Base-by-base conservation (phyloP, 2,797 vertebrate species). In the Siniperca undulata region DNA sequence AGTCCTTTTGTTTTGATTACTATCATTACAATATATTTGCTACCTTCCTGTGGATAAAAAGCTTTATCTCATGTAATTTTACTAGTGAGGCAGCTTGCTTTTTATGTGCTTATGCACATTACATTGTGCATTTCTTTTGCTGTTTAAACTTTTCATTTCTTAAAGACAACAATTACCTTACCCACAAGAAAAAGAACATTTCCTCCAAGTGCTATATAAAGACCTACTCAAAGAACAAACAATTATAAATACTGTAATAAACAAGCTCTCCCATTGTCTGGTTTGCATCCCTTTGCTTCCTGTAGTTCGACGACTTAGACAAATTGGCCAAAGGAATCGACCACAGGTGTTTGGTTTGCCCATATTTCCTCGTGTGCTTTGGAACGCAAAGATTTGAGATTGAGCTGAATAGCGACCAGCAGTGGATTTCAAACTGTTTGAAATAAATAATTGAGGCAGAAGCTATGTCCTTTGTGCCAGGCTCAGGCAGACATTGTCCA, bases 201-300 rank as follows among this genome's bases (percentile, higher is more conserved):
- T 92, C 89, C 83, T 91, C 36, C 3, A 24, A 30, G 30, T 82
- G 90, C 89, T 94, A 90, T 91, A 89, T 88, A 79, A 64, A 93
- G 90, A 44, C 38, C 42, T 24, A 7, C 48, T 88, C 50, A 56
- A 86, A 78, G 82, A 89, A 79, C 50, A 84, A 76, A 66, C 77
- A 61, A 30, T 85, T 82, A 77, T 87, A 86, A 92, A 88, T 84
- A 42, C 36, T 78, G 52, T 50, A 70, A 77, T 81, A 81, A 38
- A 42, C 17, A 72, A 80, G 56, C 80, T 69, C 69, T 36, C 36
- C 77, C 71, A 78, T 82, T 90, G 81, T 89, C 20, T 66, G n/a
- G 44, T 78, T 67, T 77, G 65, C 62, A 78, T 71, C 87, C 40
- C 50, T 73, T 46, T 9, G 64, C 79, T 93, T 92, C 89, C 90